phyloP scores from a whole-genome alignment of 2,888 invertebrate species.

The Molorchus minor region DNA sequence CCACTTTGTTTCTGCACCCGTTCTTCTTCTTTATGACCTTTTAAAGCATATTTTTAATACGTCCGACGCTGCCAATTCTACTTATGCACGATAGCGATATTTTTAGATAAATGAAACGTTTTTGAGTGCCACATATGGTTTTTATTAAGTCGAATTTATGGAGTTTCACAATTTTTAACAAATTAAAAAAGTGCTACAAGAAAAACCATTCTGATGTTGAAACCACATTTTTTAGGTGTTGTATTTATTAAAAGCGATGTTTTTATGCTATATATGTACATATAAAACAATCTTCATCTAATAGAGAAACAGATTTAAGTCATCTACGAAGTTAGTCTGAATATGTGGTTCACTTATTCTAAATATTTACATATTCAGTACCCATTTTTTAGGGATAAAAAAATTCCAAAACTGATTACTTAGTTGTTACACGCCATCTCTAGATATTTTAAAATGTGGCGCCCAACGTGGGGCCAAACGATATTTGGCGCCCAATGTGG shows the following conservation, averaged over 20 bases:
- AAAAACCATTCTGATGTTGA: constrained; percentile 25
- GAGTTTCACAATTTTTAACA: constrained; percentile 36
- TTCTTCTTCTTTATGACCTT: not conserved
- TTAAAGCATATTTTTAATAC: not conserved
- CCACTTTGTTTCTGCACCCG: not conserved
- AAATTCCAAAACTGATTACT: too few relatives aligned
- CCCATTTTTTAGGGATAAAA: too few relatives aligned
- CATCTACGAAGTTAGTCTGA: constrained; percentile 19
- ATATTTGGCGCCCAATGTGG: not conserved
- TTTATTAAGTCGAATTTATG: constrained; percentile 38
- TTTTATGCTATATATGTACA: constrained; percentile 41
- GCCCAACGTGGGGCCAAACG: not conserved
- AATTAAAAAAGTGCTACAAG: constrained; percentile 34
- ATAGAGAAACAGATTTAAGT: constrained; percentile 21
- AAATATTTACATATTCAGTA: constrained; percentile 20
- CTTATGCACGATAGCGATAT: not conserved
- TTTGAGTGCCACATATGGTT: constrained; percentile 36
- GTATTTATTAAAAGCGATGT: constrained; percentile 31
- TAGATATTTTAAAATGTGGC: too few relatives aligned
- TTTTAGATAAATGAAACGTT: constrained; percentile 13
- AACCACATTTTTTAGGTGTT: constrained; percentile 24
- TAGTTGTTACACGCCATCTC: too few relatives aligned
- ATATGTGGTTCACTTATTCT: constrained; percentile 18
- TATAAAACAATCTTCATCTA: constrained; percentile 35
- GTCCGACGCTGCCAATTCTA: not conserved